A percentile compares a stretch with the other conserved stretches of the same genome.
phyloP scores from a whole-genome alignment of 2,888 invertebrate genomes.

The Aleiodes leptofemur region DNA sequence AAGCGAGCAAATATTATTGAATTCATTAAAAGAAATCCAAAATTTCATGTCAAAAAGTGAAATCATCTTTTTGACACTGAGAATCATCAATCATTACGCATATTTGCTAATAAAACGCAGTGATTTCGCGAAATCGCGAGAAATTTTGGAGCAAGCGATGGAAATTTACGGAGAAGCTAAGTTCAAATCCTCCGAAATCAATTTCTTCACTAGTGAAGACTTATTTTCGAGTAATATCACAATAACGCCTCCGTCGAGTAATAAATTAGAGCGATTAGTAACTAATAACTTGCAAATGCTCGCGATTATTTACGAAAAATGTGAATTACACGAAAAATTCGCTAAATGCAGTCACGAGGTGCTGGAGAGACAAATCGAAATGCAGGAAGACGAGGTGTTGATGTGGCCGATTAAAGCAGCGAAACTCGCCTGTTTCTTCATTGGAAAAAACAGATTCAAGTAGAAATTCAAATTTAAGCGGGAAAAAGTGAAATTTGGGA shows the following conservation, averaged over 20 bases:
- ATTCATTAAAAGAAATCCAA: slow-evolving; percentile 47
- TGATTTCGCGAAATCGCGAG: slow-evolving; percentile 75
- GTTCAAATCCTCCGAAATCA: slow-evolving; percentile 71
- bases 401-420: slow-evolving; percentile 79
- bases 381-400: slow-evolving; percentile 78
- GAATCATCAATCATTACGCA: slow-evolving; percentile 79
- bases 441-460: slow-evolving; percentile 65
- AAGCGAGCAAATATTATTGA: slow-evolving; percentile 49
- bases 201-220: slow-evolving; percentile 74
- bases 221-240: slow-evolving; percentile 62
- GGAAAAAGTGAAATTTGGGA: too few species aligned
- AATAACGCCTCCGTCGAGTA: slow-evolving; percentile 73
- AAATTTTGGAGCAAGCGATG: slow-evolving; percentile 77
- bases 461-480: slow-evolving; percentile 34
- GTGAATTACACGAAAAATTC: slow-evolving; percentile 77
- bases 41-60: slow-evolving; percentile 49
- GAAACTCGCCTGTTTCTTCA: slow-evolving; percentile 77
- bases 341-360: slow-evolving; percentile 78
- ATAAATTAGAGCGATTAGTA: slow-evolving; percentile 78
- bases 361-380: slow-evolving; percentile 78
- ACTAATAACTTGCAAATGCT: slow-evolving; percentile 81
- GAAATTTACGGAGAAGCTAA: slow-evolving; percentile 75
- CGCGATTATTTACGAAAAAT: slow-evolving; percentile 79
- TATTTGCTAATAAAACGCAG: slow-evolving; percentile 78
- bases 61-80: slow-evolving; percentile 76